A percentile compares a stretch with the other conserved stretches of the same genome.
These are phyloP conservation scores for Otus scops DNA, from an alignment of 2,797 vertebrate genomes.

Conservation along the genomic window DNA sequence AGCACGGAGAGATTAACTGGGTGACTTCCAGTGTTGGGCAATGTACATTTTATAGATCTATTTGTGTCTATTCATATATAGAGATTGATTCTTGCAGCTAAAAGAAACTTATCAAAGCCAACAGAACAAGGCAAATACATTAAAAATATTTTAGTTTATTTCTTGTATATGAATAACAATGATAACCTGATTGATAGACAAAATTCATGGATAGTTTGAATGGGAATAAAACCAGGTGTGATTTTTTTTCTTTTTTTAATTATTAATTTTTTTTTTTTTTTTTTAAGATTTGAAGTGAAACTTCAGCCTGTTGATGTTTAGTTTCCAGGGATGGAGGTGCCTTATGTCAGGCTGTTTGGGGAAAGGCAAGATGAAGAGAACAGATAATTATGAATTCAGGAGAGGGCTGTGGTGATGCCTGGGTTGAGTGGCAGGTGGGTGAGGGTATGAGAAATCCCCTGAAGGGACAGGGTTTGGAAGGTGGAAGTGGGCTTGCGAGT, in stretches of 20 bases:
- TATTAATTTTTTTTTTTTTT: too few relatives aligned
- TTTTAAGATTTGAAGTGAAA: not conserved
- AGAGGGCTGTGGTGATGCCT: not conserved
- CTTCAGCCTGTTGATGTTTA: not conserved
- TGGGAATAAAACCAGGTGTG: not conserved
- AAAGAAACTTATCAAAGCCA: not conserved
- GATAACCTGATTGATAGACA: not conserved
- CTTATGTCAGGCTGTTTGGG: not conserved
- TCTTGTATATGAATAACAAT: fast-evolving
- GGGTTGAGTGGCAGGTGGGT: not conserved
- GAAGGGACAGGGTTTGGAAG: not conserved
- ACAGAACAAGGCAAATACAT: not conserved
- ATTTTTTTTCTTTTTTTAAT: too few relatives aligned
- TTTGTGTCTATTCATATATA: not conserved
- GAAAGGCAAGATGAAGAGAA: not conserved
- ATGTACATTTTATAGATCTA: fast-evolving
- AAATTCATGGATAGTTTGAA: too few relatives aligned
- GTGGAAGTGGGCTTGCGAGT: not conserved
- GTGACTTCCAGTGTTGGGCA: not conserved
- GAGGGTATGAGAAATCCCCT: not conserved
- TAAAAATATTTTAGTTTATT: not conserved
- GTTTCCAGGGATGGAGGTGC: not conserved
- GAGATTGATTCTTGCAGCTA: not conserved
- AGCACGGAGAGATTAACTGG: not conserved
- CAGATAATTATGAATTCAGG: not conserved